Evolutionary conservation across 2,797 vertebrate genomes (phyloP), one percentile per base, ranked within the genome.

Genomic region (Takifugu rubripes): DNA sequence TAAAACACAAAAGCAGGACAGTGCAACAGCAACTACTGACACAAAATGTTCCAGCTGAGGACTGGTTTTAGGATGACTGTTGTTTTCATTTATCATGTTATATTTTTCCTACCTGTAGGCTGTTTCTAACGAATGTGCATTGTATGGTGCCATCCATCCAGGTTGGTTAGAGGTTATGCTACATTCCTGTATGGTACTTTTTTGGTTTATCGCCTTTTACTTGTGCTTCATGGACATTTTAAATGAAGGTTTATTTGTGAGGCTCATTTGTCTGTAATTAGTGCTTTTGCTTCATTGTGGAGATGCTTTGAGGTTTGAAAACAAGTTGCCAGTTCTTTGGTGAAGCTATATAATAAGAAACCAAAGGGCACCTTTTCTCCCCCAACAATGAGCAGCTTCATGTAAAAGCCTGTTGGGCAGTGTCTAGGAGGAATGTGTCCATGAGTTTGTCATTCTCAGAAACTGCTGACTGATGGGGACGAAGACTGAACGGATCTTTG

Each of bases 181-280:
- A 85, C 65, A 68, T 59, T 54, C 50, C 67, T 78, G 60, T 80
- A 75, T 77, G 84, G 84, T 87, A 84, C 86, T 48, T 72, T 81
- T 86, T 79, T 81, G 67, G 71, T 77, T 79, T 59, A 76, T 81
- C 67, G 74, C 49, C 70, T 77, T 79, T 79, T 64, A 84, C 83
- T 81, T 78, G 61, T 87, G 72, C 21, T 88, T 83, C 83, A 86
- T 90, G 69, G 86, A 70, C 81, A 74, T 90, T 88, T 91, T 85
- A 72, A 84, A 85, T 85, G 83, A 88, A 83, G 84, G 77, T 81
- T 51, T 83, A 83, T 21, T 46, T 81, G 51, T 82, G 83, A 17
- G 59, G 26, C 82, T 85, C 82, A 91, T 92, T 93, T 92, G 87
- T 90, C 87, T 92, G 89, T 85, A 84, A 86, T 86, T 78, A 79